These are phyloP conservation scores for Perognathus longimembris DNA, from an alignment of 2,113 vertebrate species.

Conservation along the genomic window DNA sequence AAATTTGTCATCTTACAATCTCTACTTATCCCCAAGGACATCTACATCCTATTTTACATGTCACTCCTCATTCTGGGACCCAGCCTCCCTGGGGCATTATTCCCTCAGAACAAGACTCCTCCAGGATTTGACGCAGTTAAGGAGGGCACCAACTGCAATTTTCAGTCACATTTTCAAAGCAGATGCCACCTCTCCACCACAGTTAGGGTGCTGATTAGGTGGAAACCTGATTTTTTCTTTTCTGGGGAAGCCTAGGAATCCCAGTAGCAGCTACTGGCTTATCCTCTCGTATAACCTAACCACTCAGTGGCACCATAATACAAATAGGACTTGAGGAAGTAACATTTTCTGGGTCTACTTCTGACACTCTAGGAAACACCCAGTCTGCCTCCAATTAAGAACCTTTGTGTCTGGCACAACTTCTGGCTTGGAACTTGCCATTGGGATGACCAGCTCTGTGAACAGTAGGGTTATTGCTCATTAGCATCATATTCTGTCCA, in stretches of 20 bases:
- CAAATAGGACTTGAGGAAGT: constrained; percentile 77
- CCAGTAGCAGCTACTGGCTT: background rate
- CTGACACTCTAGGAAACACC: constrained; percentile 56
- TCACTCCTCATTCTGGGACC: background rate
- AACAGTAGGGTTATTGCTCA: background rate
- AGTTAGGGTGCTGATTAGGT: constrained; percentile 38
- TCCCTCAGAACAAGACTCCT: constrained; percentile 44
- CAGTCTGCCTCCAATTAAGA: constrained; percentile 61
- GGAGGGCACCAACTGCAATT: background rate
- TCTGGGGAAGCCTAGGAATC: constrained; percentile 70
- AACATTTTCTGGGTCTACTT: constrained; percentile 60
- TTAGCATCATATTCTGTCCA: constrained; percentile 58
- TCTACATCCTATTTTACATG: background rate
- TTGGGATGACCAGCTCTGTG: constrained; percentile 80
- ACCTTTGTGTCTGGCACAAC: constrained; percentile 2
- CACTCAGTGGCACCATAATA: constrained; percentile 75
- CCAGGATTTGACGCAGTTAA: constrained; percentile 63
- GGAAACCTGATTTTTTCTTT: background rate
- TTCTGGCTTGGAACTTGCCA: constrained; percentile 71
- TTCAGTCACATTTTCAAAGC: constrained; percentile 64
- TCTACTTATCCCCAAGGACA: background rate
- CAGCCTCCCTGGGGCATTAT: background rate
- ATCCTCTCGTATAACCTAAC: background rate
- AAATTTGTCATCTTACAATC: background rate
- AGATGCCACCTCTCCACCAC: rapidly evolving